Percentiles rank a stretch among this genome's conserved stretches.
Evolutionary conservation across 2,113 vertebrate species (phyloP).

Genomic region (Ptilonorhynchus violaceus): DNA sequence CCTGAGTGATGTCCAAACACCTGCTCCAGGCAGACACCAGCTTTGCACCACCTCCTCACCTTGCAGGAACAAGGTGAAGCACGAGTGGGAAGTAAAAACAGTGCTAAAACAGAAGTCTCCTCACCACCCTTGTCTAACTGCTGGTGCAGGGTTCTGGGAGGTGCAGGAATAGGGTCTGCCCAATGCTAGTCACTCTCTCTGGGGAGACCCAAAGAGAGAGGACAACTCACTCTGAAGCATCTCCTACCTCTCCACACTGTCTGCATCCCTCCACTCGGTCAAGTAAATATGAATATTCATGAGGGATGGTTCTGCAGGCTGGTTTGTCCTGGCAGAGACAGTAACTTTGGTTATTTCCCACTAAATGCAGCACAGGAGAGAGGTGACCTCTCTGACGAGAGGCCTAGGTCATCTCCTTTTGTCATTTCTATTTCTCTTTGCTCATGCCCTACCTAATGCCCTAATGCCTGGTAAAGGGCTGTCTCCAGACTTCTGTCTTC

Average conservation of each 20-base stretch:
- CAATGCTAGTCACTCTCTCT: rapidly evolving
- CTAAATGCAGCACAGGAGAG: neutral
- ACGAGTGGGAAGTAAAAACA: neutral
- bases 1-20: neutral
- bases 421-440: constrained; percentile 9
- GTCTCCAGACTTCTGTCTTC: neutral
- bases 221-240: neutral
- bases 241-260: neutral
- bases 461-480: neutral
- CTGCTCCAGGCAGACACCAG: neutral
- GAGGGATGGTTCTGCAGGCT: neutral
- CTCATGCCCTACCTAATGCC: neutral
- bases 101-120: neutral
- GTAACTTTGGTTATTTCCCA: neutral
- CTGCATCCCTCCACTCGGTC: neutral
- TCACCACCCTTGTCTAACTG: neutral
- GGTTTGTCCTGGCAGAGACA: neutral
- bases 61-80: neutral
- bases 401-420: neutral
- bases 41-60: rapidly evolving
- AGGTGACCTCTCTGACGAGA: neutral
- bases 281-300: neutral
- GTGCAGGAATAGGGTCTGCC: too few relatives aligned
- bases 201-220: neutral
- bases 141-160: rapidly evolving